phyloP scores from a whole-genome alignment of 2,113 vertebrate species.

The Sylvicapra grimmia region DNA sequence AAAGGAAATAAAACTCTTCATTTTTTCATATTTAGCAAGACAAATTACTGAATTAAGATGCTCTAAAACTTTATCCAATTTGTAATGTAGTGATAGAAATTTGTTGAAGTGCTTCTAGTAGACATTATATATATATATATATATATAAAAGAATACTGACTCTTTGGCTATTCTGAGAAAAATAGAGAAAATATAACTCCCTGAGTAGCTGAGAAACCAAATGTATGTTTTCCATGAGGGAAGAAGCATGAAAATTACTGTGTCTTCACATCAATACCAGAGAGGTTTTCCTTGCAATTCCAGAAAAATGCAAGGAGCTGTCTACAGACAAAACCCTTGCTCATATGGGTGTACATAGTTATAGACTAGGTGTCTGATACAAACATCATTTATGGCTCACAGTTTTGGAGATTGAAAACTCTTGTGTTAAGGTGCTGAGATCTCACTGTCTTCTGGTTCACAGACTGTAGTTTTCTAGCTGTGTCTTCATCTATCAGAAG shows the following conservation, averaged over 20 bases:
- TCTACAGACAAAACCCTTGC: not conserved
- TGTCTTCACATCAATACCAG: not conserved
- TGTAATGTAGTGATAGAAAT: not conserved
- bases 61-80: not conserved
- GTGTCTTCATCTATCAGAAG: not conserved
- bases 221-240: not conserved
- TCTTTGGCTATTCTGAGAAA: slow-evolving; percentile 7
- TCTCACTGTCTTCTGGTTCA: not conserved
- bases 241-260: not conserved
- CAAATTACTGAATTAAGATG: not conserved
- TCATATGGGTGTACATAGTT: not conserved
- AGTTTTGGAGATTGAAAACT: not conserved
- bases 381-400: not conserved
- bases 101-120: not conserved
- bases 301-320: not conserved
- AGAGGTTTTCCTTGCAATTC: not conserved
- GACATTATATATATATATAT: not conserved
- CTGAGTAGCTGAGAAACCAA: not conserved
- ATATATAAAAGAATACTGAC: not conserved
- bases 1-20: not conserved
- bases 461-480: not conserved
- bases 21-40: not conserved
- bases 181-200: not conserved
- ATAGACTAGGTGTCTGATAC: not conserved
- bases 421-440: not conserved